phyloP scores from a whole-genome alignment of 2,888 invertebrate genomes.

The Melanotus villosus region DNA sequence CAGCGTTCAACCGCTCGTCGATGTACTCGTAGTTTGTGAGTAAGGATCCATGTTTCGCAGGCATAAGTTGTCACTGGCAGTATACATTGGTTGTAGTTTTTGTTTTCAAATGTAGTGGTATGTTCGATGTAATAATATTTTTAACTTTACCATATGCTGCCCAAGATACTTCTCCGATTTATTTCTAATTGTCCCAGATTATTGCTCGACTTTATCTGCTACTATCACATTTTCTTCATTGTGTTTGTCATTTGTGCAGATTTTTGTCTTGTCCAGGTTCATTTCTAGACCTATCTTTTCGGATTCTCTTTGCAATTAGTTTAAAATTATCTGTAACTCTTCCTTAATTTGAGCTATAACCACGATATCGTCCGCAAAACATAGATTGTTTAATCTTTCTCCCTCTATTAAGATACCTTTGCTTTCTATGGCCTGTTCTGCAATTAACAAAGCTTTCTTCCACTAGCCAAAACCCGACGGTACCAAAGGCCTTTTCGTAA shows the following conservation, averaged over 20 bases:
- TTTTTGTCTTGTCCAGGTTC: neutral
- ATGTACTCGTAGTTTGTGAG: neutral
- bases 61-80: neutral
- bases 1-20: neutral
- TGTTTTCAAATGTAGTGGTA: neutral
- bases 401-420: neutral
- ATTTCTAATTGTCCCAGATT: neutral
- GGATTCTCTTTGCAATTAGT: neutral
- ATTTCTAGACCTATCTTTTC: neutral
- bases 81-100: neutral
- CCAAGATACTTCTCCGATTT: neutral
- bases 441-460: too few species aligned
- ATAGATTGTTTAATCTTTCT: neutral
- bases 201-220: neutral
- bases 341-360: neutral
- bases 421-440: too few species aligned
- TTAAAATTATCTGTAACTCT: neutral
- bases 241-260: neutral
- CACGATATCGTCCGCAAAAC: conserved; percentile 1
- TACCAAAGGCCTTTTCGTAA: too few species aligned
- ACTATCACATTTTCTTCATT: neutral
- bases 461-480: too few species aligned
- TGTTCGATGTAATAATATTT: neutral
- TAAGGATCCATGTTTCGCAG: neutral
- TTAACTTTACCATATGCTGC: neutral